phyloP scores from a whole-genome alignment of 2,113 vertebrate genomes.

The Cebidichthys violaceus region DNA sequence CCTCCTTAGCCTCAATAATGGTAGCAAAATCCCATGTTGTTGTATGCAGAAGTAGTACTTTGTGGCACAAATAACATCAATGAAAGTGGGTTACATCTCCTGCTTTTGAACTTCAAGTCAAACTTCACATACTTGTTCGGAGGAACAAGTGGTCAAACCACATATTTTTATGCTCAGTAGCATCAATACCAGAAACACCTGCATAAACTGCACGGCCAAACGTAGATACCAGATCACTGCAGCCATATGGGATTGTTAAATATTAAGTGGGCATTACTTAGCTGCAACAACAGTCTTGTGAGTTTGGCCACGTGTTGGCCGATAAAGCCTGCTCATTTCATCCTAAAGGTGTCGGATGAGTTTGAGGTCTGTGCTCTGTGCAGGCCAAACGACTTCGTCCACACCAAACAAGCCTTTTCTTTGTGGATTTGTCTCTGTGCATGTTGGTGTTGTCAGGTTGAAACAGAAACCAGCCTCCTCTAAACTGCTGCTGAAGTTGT shows the following conservation, averaged over 20 bases:
- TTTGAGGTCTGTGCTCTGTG: background rate
- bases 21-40: no score
- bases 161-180: no score
- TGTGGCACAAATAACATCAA: no score
- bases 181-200: no score
- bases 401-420: background rate
- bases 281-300: background rate
- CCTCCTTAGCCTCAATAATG: background rate
- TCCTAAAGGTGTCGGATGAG: background rate
- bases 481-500: background rate
- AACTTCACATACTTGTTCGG: background rate
- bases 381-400: background rate
- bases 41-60: no score
- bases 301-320: background rate
- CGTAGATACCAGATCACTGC: background rate
- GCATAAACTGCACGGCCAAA: no score
- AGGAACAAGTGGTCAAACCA: slow-evolving; percentile 1
- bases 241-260: background rate
- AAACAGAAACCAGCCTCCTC: background rate
- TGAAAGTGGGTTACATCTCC: background rate
- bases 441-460: background rate
- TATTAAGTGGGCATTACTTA: background rate
- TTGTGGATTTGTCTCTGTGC: background rate
- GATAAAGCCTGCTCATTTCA: background rate
- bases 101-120: background rate